Evolutionary conservation across 2,888 invertebrate genomes (phyloP).

Genomic region (Tortrix viridana): DNA sequence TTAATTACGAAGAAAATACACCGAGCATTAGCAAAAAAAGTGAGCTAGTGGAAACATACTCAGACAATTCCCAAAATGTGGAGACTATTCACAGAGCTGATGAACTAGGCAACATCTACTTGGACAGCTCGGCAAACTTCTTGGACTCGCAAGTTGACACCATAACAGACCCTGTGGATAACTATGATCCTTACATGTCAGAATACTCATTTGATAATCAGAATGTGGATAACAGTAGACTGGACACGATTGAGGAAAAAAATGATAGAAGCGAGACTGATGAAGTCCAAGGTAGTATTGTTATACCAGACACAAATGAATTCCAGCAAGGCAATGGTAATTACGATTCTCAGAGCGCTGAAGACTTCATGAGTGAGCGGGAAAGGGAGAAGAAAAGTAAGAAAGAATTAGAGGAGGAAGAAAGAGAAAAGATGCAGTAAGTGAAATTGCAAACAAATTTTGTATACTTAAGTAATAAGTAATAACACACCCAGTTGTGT

Average conservation of each 20-base stretch:
- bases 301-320: slow-evolving; percentile 59
- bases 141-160: slow-evolving; percentile 63
- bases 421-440: slow-evolving; percentile 98
- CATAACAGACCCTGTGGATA: slow-evolving; percentile 62
- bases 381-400: slow-evolving; percentile 90
- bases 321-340: slow-evolving; percentile 64
- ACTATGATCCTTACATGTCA: slow-evolving; percentile 71
- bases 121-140: slow-evolving; percentile 66
- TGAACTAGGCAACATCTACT: slow-evolving; percentile 76
- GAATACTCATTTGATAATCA: slow-evolving; percentile 71
- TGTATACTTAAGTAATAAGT: too few species aligned
- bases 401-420: slow-evolving; percentile 96
- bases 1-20: slow-evolving; percentile 71
- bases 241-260: slow-evolving; percentile 53
- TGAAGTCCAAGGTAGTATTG: slow-evolving; percentile 51
- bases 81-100: slow-evolving; percentile 69
- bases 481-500: too few species aligned
- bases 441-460: slow-evolving; percentile 48
- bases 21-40: slow-evolving; percentile 56
- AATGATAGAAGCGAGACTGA: slow-evolving; percentile 43
- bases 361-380: slow-evolving; percentile 77
- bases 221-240: slow-evolving; percentile 51
- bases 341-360: slow-evolving; percentile 69
- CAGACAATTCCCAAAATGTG: slow-evolving; percentile 68
- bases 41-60: slow-evolving; percentile 66